phyloP scores from a whole-genome alignment of 1,140 invertebrate species.

The Bacillus rossius region DNA sequence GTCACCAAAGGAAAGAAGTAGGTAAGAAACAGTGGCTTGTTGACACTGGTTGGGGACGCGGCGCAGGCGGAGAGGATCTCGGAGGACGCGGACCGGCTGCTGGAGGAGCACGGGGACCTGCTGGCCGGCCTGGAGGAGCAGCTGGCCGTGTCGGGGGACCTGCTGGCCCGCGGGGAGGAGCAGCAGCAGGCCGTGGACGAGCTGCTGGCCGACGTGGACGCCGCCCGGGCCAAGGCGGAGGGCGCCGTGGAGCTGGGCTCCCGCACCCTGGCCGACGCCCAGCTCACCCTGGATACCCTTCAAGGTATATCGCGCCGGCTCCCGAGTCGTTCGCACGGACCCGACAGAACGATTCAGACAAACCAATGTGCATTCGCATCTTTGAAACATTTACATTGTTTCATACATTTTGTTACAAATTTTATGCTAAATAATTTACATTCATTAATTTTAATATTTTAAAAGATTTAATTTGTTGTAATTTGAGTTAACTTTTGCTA shows the following conservation, averaged over 20 bases:
- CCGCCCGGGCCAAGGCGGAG: constrained; percentile 64
- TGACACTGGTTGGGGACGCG: too few relatives aligned
- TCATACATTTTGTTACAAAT: too few relatives aligned
- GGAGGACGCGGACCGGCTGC: constrained; percentile 41
- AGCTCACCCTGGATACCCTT: constrained; percentile 76
- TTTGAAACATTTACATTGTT: too few relatives aligned
- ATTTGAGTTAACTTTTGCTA: too few relatives aligned
- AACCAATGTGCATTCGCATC: too few relatives aligned
- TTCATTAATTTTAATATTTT: too few relatives aligned
- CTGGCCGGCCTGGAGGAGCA: constrained; percentile 58
- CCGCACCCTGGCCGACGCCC: constrained; percentile 79
- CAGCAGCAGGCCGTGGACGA: constrained; percentile 59
- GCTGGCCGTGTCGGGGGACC: constrained; percentile 42
- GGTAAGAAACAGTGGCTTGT: too few relatives aligned
- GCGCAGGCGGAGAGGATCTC: constrained; percentile 28
- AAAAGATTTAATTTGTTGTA: too few relatives aligned
- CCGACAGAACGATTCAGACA: too few relatives aligned
- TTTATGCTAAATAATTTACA: too few relatives aligned
- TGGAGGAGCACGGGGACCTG: constrained; percentile 50
- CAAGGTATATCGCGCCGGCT: constrained; percentile 66
- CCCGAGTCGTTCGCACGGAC: too few relatives aligned
- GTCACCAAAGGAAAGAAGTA: too few relatives aligned
- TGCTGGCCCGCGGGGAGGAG: constrained; percentile 47
- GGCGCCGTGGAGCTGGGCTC: constrained; percentile 79
- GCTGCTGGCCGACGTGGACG: constrained; percentile 60